These are phyloP conservation scores for Tetrapedia diversipes DNA, from an alignment of 2,888 invertebrate species.

Conservation along the genomic window DNA sequence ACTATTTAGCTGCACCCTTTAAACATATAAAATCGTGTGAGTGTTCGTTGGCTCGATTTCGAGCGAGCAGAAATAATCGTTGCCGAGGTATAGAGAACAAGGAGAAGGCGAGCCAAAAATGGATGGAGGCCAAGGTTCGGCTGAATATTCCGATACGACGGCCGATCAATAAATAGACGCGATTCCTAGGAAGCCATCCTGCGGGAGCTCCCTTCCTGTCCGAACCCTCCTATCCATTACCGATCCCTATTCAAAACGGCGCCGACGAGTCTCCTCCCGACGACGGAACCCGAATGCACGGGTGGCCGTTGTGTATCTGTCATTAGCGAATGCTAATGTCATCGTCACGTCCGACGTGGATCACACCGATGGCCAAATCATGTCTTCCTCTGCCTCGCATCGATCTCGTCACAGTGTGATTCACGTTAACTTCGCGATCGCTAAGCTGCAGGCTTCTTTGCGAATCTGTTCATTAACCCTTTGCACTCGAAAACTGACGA, in stretches of 20 bases:
- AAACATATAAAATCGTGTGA: no score
- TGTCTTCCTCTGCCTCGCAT: background rate
- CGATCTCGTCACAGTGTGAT: background rate
- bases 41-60: no score
- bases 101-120: conserved; percentile 14
- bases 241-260: conserved; percentile 57
- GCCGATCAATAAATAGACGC: conserved; percentile 76
- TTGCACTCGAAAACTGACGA: no score
- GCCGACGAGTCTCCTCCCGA: conserved; percentile 51
- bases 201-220: conserved; percentile 46
- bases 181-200: conserved; percentile 70
- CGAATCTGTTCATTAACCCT: no score
- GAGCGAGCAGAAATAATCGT: conserved; percentile 11
- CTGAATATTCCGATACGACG: conserved; percentile 72
- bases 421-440: no score
- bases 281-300: conserved; percentile 50
- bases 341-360: conserved; percentile 55
- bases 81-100: background rate
- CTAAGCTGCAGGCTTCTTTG: no score
- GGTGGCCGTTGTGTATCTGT: conserved; percentile 52
- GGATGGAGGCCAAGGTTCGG: conserved; percentile 38
- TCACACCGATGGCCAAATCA: conserved; percentile 24
- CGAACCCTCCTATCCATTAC: conserved; percentile 66
- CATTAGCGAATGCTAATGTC: conserved; percentile 61
- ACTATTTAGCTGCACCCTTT: no score